Evolutionary conservation across 2,888 invertebrate genomes (phyloP), one percentile per base, ranked within the genome.

Genomic region (Leptinotarsa peninsularis): DNA sequence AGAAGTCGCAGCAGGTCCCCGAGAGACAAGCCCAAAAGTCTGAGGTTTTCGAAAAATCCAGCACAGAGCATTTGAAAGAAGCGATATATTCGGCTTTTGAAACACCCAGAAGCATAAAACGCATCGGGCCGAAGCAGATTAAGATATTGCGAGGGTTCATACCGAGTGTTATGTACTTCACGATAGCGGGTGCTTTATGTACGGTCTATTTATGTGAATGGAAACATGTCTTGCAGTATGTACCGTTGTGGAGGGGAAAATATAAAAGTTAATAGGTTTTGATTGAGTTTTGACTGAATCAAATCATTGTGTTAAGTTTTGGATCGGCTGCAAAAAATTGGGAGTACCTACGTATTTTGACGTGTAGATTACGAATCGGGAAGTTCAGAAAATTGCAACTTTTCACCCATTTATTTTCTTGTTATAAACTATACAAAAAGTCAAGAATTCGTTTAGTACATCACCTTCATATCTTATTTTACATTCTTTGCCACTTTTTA

Each of bases 161-260:
- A 23, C 70, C 58, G 17, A 58, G 70, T 49, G n/a, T 70, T 18
- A 4, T 70, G 70, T 33, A 33, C 49, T 70, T 58, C 18, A 60
- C 70, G 15, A 15, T 67, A 21, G 70, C 73, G 3, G 72, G 72
- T 4, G n/a, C 67, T 60, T 56, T 78, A 54, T 78, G 73, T 54
- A 75, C 73, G 0, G 27, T 72, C 1, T 96, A 94, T 87, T 90
- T 93, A 82, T 94, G 95, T 0, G 96, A 96, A 85, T 96, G 96
- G 96, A 94, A 92, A 88, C 85, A 91, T 71, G 89, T 96, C 79
- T 89, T 93, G 68, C 90, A 93, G 81, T 92, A 93, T 86, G 88
- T 96, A 79, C 96, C 96, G 23, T 94, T 91, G 88, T 95, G 95
- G 88, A 90, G 91, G 81, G 91, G 92, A 77, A 95, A 95, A 88